A percentile compares a stretch with the other conserved stretches of the same genome.
Conservation (phyloP, 2,888 invertebrate species). For the Dasypogon diadema region DNA sequence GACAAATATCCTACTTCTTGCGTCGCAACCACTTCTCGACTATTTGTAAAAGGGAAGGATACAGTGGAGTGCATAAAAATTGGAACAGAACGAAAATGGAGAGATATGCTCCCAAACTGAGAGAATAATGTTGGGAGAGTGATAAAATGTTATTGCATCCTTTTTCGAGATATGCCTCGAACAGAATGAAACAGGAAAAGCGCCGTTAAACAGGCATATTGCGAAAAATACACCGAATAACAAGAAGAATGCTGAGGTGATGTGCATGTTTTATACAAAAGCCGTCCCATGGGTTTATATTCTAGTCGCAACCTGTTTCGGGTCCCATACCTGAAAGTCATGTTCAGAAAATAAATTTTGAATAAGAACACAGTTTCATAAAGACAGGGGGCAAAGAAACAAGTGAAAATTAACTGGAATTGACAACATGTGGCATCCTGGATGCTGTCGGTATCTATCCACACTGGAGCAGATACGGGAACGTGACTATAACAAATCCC, state of each 20-base stretch:
- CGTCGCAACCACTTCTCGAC: slow-evolving; percentile 33
- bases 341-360: not conserved
- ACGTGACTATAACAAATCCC: slow-evolving; percentile 42
- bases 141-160: not conserved
- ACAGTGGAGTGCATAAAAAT: too few species aligned
- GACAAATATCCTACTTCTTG: slow-evolving; percentile 23
- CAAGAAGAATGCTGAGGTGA: not conserved
- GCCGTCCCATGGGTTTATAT: not conserved
- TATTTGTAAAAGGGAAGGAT: not conserved
- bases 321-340: slow-evolving; percentile 4
- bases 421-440: not conserved
- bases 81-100: not conserved
- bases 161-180: not conserved
- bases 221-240: not conserved
- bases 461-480: not conserved
- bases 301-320: not conserved
- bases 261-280: not conserved
- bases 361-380: not conserved
- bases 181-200: not conserved
- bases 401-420: not conserved
- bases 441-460: not conserved
- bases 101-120: not conserved
- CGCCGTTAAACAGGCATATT: not conserved
- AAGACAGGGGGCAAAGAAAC: not conserved
- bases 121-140: not conserved